These are phyloP conservation scores for Epinotia ramella DNA, from an alignment of 2,888 invertebrate species.

Conservation along the genomic window DNA sequence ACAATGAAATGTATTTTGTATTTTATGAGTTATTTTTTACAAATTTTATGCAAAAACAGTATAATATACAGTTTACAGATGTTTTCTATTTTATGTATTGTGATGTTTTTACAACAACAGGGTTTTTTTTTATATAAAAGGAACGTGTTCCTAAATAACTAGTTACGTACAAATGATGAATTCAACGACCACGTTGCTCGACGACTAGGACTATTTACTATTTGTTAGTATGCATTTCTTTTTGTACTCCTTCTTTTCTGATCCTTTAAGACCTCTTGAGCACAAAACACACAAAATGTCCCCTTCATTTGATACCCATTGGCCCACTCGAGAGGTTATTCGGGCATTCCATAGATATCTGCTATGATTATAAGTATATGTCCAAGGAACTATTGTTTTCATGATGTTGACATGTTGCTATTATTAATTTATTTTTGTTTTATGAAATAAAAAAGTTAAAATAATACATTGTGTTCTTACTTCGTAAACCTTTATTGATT, in stretches of 20 bases:
- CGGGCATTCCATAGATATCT: slow-evolving; percentile 62
- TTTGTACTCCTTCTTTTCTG: slow-evolving; percentile 57
- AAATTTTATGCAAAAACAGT: slow-evolving; percentile 11
- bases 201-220: background rate
- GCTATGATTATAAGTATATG: slow-evolving; percentile 47
- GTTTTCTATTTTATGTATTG: slow-evolving; percentile 24
- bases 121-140: slow-evolving; percentile 5
- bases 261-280: slow-evolving; percentile 58
- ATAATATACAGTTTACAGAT: background rate
- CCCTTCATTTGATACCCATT: slow-evolving; percentile 36
- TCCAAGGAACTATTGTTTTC: slow-evolving; percentile 51
- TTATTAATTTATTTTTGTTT: slow-evolving; percentile 62
- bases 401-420: slow-evolving; percentile 59
- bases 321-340: slow-evolving; percentile 54
- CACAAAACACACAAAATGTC: slow-evolving; percentile 29
- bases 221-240: slow-evolving; percentile 46
- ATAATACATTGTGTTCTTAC: slow-evolving; percentile 48
- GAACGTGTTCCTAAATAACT: slow-evolving; percentile 8
- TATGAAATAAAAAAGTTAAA: slow-evolving; percentile 60
- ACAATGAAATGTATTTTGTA: slow-evolving; percentile 30
- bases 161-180: slow-evolving; percentile 17
- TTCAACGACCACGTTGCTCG: background rate
- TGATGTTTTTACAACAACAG: slow-evolving; percentile 30
- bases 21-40: background rate
- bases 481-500: slow-evolving; percentile 9